Percentiles rank a stretch among this genome's conserved stretches.
Evolutionary conservation across 2,113 vertebrate genomes (phyloP).

Genomic region (Kryptolebias marmoratus): DNA sequence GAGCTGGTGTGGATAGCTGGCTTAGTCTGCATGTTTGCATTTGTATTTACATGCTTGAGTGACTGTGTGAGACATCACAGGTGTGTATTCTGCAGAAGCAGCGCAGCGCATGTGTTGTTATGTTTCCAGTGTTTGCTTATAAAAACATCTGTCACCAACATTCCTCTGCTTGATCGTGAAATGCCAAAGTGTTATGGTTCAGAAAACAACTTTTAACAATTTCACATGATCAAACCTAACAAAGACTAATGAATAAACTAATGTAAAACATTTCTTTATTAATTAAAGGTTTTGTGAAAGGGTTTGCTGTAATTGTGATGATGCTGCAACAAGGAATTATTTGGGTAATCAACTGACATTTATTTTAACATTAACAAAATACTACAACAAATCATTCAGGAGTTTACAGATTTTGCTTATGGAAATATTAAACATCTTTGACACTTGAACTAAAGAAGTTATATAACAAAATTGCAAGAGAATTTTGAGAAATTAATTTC

Average conservation of each 20-base stretch:
- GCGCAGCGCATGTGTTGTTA: not conserved
- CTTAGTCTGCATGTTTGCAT: slow-evolving; percentile 29
- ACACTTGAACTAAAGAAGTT: no score
- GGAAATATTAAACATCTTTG: no score
- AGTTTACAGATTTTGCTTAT: no score
- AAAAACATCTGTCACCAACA: slow-evolving; percentile 13
- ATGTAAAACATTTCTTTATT: no score
- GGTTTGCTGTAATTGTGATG: no score
- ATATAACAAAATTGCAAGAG: no score
- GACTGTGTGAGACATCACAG: slow-evolving; percentile 34
- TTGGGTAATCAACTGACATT: no score
- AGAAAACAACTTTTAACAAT: not conserved
- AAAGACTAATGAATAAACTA: not conserved
- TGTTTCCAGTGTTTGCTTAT: slow-evolving; percentile 3
- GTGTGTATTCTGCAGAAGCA: slow-evolving; percentile 30
- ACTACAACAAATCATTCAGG: no score
- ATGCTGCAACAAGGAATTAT: no score
- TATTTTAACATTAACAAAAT: no score
- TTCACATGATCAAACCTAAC: not conserved
- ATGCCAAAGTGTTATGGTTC: not conserved
- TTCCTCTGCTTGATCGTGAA: not conserved
- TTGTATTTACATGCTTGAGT: slow-evolving; percentile 11
- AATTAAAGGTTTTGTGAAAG: no score
- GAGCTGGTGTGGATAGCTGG: slow-evolving; percentile 69
- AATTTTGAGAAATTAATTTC: no score